Conservation (phyloP, 2,888 invertebrate genomes). For the Lymantria monacha region DNA sequence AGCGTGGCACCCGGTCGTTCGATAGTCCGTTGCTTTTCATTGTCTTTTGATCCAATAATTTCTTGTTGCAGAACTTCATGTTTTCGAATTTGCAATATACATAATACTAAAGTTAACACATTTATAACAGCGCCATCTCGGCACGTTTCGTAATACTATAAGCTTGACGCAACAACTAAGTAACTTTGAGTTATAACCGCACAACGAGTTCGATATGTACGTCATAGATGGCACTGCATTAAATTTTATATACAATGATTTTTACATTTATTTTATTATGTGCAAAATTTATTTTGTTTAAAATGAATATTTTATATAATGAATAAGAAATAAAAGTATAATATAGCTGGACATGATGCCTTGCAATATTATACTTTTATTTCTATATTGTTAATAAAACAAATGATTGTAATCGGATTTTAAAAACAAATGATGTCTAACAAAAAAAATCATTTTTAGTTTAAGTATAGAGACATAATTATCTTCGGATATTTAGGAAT, state of each 20-base stretch:
- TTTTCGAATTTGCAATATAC: neutral
- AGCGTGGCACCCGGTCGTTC: constrained; percentile 97
- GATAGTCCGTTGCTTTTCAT: constrained; percentile 59
- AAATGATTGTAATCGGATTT: no score
- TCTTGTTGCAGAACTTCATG: neutral
- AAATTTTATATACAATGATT: neutral
- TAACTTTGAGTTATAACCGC: neutral
- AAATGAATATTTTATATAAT: no score
- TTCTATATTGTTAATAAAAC: no score
- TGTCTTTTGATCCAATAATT: constrained; percentile 5
- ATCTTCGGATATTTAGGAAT: no score
- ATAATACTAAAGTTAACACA: no score
- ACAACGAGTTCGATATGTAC: constrained; percentile 20
- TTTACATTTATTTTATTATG: neutral
- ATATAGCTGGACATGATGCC: no score
- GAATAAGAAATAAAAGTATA: no score
- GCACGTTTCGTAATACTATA: constrained; percentile 8
- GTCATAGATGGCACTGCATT: constrained; percentile 47
- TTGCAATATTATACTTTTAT: no score
- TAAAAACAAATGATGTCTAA: no score
- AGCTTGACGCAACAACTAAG: neutral
- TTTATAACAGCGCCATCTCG: constrained; percentile 30
- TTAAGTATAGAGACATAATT: no score
- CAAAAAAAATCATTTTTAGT: no score
- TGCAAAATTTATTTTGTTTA: neutral